Base-by-base conservation (phyloP, 2,797 vertebrate species). In the Coracias cyanogaster region DNA sequence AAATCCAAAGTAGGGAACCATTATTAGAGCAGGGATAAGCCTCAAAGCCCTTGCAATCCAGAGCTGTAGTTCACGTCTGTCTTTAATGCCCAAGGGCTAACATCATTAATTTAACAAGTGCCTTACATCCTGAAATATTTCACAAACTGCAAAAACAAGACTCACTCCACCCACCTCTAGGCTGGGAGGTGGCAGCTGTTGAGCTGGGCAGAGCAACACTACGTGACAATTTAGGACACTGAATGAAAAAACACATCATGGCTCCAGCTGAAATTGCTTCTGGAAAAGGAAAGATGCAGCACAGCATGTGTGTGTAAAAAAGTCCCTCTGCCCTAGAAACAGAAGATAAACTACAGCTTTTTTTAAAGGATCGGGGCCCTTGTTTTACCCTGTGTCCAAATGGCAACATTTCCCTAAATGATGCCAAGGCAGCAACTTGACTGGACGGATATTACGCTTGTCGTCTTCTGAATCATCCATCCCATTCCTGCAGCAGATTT, bases 61-160 rank as follows among this genome's bases (percentile, higher is more conserved):
- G 85, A 94, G 43, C 60, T 78, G 35, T 74, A 76, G 51, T n/a
- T 94, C 79, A 82, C 1, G 11, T 69, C 72, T 86, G 61, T 90
- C 73, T 87, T 86, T 84, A 89, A 89, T 48, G 82, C 54, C 77
- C 89, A 78, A 83, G 35, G 74, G 82, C 85, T 90, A 88, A 79
- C 49, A 86, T 83, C 76, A 90, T 28, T 81, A 86, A 88, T 91
- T 94, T 93, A 89, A 89, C 2, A n/a, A 94, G 76, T 0, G 7
- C 80, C 51, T 91, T 77, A 60, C 73, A 82, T 91, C 70, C 87
- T 84, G 65, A 95, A 97, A 89, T 70, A 84, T 83, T 94, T 94
- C 71, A 90, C 46, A 86, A 93, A 95, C 45, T 66, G 60, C 51
- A 72, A 84, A 93, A 95, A 70, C 82, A 95, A 88, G 76, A 73